These are phyloP conservation scores for Sula dactylatra DNA, from an alignment of 2,113 vertebrate species.

Conservation along the genomic window DNA sequence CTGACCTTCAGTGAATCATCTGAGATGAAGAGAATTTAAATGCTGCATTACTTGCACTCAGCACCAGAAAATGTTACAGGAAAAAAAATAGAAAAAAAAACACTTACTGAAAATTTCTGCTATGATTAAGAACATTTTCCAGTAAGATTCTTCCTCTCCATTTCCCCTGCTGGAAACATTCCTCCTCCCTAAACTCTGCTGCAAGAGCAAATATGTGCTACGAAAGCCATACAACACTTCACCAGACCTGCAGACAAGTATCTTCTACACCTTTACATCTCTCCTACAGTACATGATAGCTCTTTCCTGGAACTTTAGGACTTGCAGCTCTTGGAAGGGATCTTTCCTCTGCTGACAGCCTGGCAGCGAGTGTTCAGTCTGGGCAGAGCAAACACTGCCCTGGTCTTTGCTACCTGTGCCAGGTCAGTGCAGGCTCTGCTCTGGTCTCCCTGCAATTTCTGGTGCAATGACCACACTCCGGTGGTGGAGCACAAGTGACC, in stretches of 20 bases:
- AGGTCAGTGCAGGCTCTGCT: fast-evolving
- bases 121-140: constrained; percentile 15
- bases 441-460: fast-evolving
- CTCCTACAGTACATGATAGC: not conserved
- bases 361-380: fast-evolving
- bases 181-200: not conserved
- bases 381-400: not conserved
- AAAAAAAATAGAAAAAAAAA: not conserved
- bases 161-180: not conserved
- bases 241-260: not conserved
- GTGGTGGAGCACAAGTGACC: not conserved
- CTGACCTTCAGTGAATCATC: constrained; percentile 55
- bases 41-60: constrained; percentile 6
- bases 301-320: not conserved
- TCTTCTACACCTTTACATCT: not conserved
- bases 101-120: constrained; percentile 3
- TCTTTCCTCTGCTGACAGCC: not conserved
- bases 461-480: not conserved
- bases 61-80: not conserved
- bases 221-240: not conserved
- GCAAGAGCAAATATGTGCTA: not conserved
- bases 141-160: not conserved
- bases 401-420: not conserved
- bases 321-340: not conserved
- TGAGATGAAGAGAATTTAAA: constrained; percentile 30